Percentiles rank a stretch among this genome's conserved stretches.
phyloP scores from a whole-genome alignment of 1,140 invertebrate species.

The Oryzaephilus surinamensis region DNA sequence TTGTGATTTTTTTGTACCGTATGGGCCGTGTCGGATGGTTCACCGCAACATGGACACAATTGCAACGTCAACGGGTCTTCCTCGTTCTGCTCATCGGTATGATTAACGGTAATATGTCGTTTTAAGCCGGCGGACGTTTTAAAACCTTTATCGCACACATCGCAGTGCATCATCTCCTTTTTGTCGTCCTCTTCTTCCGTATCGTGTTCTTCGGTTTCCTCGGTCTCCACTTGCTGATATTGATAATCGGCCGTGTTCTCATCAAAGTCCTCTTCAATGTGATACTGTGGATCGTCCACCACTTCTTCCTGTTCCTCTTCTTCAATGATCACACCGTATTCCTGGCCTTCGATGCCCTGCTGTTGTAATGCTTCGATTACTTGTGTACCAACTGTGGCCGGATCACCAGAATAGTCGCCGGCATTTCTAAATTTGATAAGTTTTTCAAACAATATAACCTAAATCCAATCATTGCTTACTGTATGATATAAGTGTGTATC shows the following conservation, averaged over 20 bases:
- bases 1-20: too few species aligned
- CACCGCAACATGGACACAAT: conserved; percentile 42
- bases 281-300: conserved; percentile 17
- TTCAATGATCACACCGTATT: conserved; percentile 20
- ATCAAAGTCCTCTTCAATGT: conserved; percentile 7
- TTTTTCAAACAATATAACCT: neutral
- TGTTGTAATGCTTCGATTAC: neutral
- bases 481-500: conserved; percentile 21
- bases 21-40: conserved; percentile 42
- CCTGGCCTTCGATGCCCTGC: conserved; percentile 1
- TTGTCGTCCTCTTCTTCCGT: conserved; percentile 1
- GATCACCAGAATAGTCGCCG: conserved; percentile 3
- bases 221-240: neutral
- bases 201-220: conserved; percentile 2
- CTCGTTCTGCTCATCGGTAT: conserved; percentile 18
- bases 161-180: conserved; percentile 16
- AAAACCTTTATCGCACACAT: conserved; percentile 27
- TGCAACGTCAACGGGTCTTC: conserved; percentile 31
- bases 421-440: neutral
- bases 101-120: conserved; percentile 28
- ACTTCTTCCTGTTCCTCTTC: conserved; percentile 28
- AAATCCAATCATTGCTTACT: conserved; percentile 22
- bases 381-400: conserved; percentile 1
- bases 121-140: conserved; percentile 30
- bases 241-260: conserved; percentile 5